phyloP scores from a whole-genome alignment of 2,797 vertebrate genomes.

The Crocodylus rhombifer region DNA sequence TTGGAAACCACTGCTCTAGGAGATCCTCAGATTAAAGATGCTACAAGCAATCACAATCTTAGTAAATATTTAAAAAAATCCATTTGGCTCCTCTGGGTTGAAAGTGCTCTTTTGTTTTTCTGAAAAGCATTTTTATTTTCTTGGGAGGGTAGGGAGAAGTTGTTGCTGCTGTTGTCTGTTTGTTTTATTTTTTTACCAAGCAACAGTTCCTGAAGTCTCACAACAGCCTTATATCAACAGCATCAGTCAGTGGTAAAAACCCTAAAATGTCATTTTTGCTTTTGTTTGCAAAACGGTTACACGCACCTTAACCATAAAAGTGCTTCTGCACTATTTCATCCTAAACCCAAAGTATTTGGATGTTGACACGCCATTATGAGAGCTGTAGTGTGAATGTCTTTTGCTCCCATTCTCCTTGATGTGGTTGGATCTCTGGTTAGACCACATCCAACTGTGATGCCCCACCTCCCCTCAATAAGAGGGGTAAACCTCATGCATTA shows the following conservation, averaged over 20 bases:
- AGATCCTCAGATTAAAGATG: neutral
- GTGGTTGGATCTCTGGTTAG: neutral
- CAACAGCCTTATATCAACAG: neutral
- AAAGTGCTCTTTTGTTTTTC: neutral
- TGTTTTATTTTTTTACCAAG: neutral
- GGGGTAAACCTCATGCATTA: neutral
- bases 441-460: neutral
- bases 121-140: neutral
- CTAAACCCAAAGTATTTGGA: neutral
- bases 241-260: neutral
- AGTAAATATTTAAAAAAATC: too few species aligned
- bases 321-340: neutral
- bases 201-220: neutral
- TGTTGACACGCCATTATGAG: neutral
- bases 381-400: neutral
- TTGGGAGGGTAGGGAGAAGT: too few species aligned
- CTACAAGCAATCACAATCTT: neutral
- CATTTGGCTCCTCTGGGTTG: neutral
- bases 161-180: too few species aligned
- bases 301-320: neutral
- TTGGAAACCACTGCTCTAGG: accelerated
- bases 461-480: too few species aligned
- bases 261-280: neutral
- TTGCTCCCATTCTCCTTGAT: neutral
- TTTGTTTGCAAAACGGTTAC: neutral